phyloP scores from a whole-genome alignment of 23 tunicate species.

The Clavelina lepadiformis region DNA sequence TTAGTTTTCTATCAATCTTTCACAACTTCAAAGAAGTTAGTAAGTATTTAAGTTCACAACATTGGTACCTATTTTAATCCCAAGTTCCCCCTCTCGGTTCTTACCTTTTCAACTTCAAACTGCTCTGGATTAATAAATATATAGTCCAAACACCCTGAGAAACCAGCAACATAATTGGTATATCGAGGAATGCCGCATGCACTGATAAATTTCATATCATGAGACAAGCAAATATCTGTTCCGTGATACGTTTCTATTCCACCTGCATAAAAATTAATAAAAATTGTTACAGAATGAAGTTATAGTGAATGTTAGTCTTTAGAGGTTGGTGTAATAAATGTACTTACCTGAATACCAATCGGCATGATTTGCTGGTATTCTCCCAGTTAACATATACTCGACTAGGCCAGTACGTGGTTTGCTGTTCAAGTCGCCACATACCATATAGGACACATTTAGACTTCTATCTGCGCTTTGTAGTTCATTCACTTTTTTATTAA shows the following conservation, averaged over 20 bases:
- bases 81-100: background rate
- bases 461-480: background rate
- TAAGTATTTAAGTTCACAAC: background rate
- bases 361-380: constrained; percentile 58
- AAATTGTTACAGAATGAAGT: background rate
- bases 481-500: constrained; percentile 5
- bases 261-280: background rate
- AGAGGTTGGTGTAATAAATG: background rate
- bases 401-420: constrained; percentile 45
- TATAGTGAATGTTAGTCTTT: background rate
- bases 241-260: constrained; percentile 16
- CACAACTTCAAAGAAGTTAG: background rate
- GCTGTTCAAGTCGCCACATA: constrained; percentile 90
- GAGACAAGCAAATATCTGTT: constrained; percentile 16
- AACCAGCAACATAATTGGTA: constrained; percentile 83
- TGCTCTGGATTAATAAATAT: constrained; percentile 49
- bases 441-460: constrained; percentile 15
- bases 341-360: constrained; percentile 86
- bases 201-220: constrained; percentile 30
- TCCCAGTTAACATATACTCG: constrained; percentile 40
- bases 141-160: constrained; percentile 69
- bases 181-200: constrained; percentile 62
- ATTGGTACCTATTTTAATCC: background rate
- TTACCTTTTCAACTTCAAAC: constrained; percentile 51
- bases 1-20: background rate